phyloP scores from a whole-genome alignment of 2,113 vertebrate species.

The Corythornis cristatus region DNA sequence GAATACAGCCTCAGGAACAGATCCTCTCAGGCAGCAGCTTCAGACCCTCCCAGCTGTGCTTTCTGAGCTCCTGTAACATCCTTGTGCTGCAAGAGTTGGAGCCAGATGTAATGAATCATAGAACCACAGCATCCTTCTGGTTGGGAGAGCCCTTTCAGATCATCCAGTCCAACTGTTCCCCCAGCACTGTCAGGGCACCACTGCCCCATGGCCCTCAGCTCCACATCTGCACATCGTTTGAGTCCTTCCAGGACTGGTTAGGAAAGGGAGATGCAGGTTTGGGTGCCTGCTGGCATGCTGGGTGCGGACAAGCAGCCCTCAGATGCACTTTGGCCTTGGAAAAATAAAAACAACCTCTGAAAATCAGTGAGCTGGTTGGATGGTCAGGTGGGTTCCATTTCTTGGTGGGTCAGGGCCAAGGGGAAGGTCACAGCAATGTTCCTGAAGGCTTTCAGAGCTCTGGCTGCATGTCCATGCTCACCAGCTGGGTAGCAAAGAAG shows the following conservation, averaged over 20 bases:
- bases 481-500: not conserved
- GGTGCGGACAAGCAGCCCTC: not conserved
- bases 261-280: not conserved
- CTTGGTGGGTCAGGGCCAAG: not conserved
- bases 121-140: not conserved
- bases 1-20: not conserved
- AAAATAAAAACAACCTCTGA: not conserved
- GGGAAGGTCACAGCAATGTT: not conserved
- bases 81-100: not conserved
- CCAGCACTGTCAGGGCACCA: not conserved
- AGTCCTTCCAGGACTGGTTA: not conserved
- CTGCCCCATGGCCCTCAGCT: not conserved
- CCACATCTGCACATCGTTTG: not conserved
- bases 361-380: not conserved
- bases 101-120: not conserved
- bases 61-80: not conserved
- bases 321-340: not conserved
- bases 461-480: rapidly evolving
- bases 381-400: not conserved
- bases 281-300: rapidly evolving
- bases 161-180: not conserved
- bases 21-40: not conserved
- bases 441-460: not conserved
- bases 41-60: not conserved
- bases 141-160: not conserved